Percentiles rank a stretch among this genome's conserved stretches.
phyloP scores from a whole-genome alignment of 2,888 invertebrate genomes.

The Scaeva pyrastri region DNA sequence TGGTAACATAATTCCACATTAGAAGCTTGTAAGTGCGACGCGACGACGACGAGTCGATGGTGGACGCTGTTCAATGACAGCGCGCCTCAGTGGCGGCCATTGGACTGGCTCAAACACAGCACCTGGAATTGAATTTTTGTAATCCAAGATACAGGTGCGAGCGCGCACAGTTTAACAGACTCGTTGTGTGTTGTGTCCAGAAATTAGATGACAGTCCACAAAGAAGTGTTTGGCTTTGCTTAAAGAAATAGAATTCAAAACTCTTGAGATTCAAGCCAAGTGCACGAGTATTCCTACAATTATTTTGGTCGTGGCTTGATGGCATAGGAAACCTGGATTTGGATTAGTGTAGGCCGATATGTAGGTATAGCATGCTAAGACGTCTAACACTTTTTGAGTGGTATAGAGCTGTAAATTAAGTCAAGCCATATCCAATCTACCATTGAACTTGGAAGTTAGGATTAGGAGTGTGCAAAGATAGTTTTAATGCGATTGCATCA shows the following conservation, averaged over 20 bases:
- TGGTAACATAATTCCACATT: constrained; percentile 70
- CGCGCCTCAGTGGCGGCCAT: background rate
- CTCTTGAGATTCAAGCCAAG: constrained; percentile 11
- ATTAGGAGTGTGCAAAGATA: constrained; percentile 32
- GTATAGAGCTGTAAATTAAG: constrained; percentile 67
- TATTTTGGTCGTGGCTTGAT: constrained; percentile 22
- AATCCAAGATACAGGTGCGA: constrained; percentile 49
- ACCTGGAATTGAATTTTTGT: constrained; percentile 59
- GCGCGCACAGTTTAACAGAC: constrained; percentile 35
- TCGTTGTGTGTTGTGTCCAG: constrained; percentile 20
- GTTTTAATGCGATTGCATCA: constrained; percentile 68
- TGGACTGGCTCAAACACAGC: constrained; percentile 31
- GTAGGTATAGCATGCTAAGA: constrained; percentile 22
- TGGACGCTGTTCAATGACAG: background rate
- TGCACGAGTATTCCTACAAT: background rate
- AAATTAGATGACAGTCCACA: constrained; percentile 55
- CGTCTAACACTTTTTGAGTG: constrained; percentile 45
- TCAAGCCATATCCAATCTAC: constrained; percentile 32
- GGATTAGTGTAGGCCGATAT: constrained; percentile 56
- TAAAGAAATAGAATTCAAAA: constrained; percentile 38
- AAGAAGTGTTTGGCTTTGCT: background rate
- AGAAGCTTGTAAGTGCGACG: constrained; percentile 33
- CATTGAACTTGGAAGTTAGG: constrained; percentile 65
- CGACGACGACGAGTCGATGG: background rate
- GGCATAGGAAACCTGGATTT: constrained; percentile 26